Conservation (phyloP, 2,797 vertebrate genomes). For the Cyprinodon diabolis region DNA sequence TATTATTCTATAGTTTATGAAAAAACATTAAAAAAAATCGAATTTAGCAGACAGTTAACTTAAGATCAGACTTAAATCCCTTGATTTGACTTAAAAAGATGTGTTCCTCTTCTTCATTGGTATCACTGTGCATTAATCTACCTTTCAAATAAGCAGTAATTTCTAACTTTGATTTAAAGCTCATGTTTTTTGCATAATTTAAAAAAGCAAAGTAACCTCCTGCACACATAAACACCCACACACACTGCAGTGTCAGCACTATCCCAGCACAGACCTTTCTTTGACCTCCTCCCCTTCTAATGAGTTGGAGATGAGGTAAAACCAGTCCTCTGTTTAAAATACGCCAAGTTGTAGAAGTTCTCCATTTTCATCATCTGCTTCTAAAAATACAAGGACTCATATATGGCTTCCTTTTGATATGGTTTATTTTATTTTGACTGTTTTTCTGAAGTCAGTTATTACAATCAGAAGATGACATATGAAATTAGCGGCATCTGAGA, state of each 20-base stretch:
- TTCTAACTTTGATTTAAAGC: slow-evolving; percentile 16
- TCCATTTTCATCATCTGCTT: slow-evolving; percentile 3
- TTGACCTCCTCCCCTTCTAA: slow-evolving; percentile 30
- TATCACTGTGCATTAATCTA: too few species aligned
- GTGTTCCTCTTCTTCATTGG: too few species aligned
- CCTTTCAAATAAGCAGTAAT: not conserved
- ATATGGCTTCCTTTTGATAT: not conserved
- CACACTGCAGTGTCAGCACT: slow-evolving; percentile 24
- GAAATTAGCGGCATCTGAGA: slow-evolving; percentile 38
- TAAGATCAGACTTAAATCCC: not conserved
- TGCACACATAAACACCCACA: not conserved
- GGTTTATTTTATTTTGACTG: slow-evolving; percentile 3
- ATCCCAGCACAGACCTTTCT: slow-evolving; percentile 12
- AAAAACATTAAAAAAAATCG: not conserved
- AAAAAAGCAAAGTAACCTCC: slow-evolving; percentile 34
- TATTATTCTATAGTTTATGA: not conserved
- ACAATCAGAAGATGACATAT: slow-evolving; percentile 20
- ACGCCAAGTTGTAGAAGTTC: slow-evolving; percentile 10
- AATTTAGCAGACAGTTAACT: not conserved
- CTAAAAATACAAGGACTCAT: slow-evolving; percentile 1
- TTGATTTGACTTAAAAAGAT: not conserved
- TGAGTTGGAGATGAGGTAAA: not conserved
- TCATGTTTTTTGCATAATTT: slow-evolving; percentile 46
- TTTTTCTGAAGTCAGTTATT: slow-evolving; percentile 16
- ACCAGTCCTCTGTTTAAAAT: slow-evolving; percentile 9